phyloP scores from a whole-genome alignment of 2,113 vertebrate species.

The Phainopepla nitens region DNA sequence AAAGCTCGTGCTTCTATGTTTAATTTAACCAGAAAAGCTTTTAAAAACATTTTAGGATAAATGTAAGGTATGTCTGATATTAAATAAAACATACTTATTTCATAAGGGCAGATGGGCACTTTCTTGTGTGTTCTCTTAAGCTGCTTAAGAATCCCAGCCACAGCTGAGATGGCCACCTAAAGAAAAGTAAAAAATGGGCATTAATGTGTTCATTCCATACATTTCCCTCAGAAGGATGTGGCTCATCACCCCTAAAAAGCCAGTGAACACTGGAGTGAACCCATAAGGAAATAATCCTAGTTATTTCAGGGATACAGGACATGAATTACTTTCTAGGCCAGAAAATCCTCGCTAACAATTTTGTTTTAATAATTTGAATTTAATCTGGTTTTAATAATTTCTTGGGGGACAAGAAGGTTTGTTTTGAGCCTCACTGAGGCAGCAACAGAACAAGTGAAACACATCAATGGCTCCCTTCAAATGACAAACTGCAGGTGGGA shows the following conservation, averaged over 20 bases:
- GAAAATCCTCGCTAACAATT: not conserved
- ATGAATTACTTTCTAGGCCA: not conserved
- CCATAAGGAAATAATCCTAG: not conserved
- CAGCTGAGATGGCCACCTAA: slow-evolving; percentile 93
- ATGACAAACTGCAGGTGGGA: not conserved
- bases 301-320: not conserved
- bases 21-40: not conserved
- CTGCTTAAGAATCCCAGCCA: slow-evolving; percentile 94
- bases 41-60: not conserved
- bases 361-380: not conserved
- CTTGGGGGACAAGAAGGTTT: fast-evolving
- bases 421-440: not conserved
- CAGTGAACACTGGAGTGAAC: not conserved
- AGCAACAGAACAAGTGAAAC: not conserved
- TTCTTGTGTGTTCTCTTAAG: slow-evolving; percentile 91
- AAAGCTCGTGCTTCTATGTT: not conserved
- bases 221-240: not conserved
- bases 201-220: not conserved
- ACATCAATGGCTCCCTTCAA: not conserved
- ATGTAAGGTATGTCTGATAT: not conserved
- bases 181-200: slow-evolving; percentile 35
- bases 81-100: slow-evolving; percentile 80
- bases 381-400: not conserved
- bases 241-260: not conserved
- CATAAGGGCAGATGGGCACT: slow-evolving; percentile 81